Evolutionary conservation across 2,888 invertebrate genomes (phyloP).

Genomic region (Calameuta pallipes): DNA sequence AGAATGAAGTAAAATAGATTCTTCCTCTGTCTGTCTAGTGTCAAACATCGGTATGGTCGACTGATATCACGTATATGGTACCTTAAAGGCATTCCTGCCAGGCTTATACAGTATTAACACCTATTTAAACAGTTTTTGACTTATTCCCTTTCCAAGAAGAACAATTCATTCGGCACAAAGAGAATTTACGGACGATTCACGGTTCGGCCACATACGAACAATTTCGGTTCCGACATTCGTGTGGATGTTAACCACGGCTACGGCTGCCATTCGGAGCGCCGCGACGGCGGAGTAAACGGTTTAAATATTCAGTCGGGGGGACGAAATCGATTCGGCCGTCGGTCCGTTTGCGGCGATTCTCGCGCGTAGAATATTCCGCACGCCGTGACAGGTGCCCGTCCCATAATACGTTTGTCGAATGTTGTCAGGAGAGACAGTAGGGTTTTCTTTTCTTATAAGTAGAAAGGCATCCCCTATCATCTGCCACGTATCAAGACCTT

Average conservation of each 20-base stretch:
- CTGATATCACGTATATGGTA: not conserved
- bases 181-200: not conserved
- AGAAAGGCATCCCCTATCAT: slow-evolving; percentile 24
- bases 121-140: not conserved
- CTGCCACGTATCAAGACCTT: slow-evolving; percentile 25
- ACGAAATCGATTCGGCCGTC: slow-evolving; percentile 18
- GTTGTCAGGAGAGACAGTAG: slow-evolving; percentile 17
- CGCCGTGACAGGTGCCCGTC: slow-evolving; percentile 39
- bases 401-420: slow-evolving; percentile 21
- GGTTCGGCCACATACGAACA: not conserved
- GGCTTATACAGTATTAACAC: not conserved
- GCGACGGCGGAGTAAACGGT: not conserved
- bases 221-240: not conserved
- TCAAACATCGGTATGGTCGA: not conserved
- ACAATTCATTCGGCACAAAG: not conserved
- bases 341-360: slow-evolving; percentile 3
- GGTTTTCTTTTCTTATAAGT: not conserved
- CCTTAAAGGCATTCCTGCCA: not conserved
- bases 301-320: slow-evolving; percentile 5
- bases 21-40: not conserved
- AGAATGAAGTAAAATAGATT: not conserved
- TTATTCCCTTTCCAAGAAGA: not conserved
- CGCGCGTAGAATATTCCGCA: slow-evolving; percentile 26
- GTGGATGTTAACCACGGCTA: not conserved
- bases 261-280: not conserved